Percentiles rank a stretch among this genome's conserved stretches.
Conservation (phyloP, 2,797 vertebrate genomes). For the Nasua narica region DNA sequence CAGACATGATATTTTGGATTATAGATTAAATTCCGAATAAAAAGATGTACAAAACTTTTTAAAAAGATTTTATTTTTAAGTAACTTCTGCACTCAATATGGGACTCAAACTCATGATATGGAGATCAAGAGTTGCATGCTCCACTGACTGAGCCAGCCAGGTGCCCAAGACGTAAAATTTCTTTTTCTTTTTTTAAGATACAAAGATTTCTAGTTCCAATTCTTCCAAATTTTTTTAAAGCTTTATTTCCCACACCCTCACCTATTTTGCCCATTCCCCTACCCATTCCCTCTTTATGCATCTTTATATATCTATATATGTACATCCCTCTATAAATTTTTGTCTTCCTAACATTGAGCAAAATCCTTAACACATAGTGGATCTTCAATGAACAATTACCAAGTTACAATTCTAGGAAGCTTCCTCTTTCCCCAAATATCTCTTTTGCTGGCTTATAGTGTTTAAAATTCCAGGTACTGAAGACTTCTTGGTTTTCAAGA, state of each 20-base stretch:
- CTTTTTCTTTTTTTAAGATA: neutral
- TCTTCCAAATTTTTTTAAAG: neutral
- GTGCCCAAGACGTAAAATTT: neutral
- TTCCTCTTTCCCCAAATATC: neutral
- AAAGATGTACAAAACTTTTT: neutral
- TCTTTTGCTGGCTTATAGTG: neutral
- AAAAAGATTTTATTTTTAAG: neutral
- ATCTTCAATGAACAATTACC: neutral
- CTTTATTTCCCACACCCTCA: neutral
- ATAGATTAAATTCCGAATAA: neutral
- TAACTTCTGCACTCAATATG: neutral
- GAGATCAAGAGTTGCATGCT: neutral
- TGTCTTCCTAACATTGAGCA: conserved; percentile 1
- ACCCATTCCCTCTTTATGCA: neutral
- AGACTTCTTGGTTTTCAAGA: neutral
- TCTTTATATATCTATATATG: neutral
- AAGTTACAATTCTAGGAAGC: neutral
- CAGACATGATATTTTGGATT: neutral
- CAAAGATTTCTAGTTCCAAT: neutral
- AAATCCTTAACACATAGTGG: neutral
- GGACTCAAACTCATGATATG: neutral
- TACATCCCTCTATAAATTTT: neutral
- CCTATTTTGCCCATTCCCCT: neutral
- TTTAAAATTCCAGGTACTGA: neutral
- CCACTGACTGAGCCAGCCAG: neutral